Percentiles rank a stretch among this genome's conserved stretches.
These are phyloP conservation scores for Myripristis murdjan DNA, from an alignment of 2,797 vertebrate species.

Conservation along the genomic window DNA sequence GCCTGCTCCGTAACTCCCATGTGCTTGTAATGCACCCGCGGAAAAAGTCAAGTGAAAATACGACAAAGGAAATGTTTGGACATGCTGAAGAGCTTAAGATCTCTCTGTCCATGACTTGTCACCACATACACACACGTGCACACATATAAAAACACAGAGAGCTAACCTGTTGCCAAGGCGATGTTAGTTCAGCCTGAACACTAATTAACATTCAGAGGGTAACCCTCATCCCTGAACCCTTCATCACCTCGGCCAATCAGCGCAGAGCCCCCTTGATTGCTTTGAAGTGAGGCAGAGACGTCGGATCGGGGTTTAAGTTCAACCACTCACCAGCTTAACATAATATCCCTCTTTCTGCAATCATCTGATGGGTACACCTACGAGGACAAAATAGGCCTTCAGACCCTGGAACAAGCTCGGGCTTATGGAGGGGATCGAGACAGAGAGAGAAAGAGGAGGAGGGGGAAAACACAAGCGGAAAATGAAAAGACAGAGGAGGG, in stretches of 20 bases:
- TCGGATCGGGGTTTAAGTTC: conserved; percentile 74
- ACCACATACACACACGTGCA: conserved; percentile 17
- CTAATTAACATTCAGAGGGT: conserved; percentile 73
- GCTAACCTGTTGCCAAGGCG: conserved; percentile 53
- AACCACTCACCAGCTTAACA: conserved; percentile 79
- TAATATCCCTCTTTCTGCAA: conserved; percentile 78
- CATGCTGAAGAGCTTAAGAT: conserved; percentile 46
- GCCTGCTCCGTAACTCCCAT: conserved; percentile 1
- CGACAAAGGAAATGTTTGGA: conserved; percentile 46
- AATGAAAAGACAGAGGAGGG: conserved; percentile 5
- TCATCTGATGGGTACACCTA: conserved; percentile 83
- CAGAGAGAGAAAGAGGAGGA: conserved; percentile 1
- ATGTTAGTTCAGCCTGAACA: conserved; percentile 58
- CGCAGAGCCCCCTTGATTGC: conserved; percentile 67
- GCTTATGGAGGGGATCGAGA: conserved; percentile 16
- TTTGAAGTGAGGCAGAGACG: conserved; percentile 84
- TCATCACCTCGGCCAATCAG: conserved; percentile 72
- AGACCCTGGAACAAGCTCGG: conserved; percentile 68
- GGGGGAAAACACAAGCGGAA: conserved; percentile 39
- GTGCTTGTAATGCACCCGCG: conserved; percentile 32
- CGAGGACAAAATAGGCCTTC: conserved; percentile 75
- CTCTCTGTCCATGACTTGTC: conserved; percentile 1
- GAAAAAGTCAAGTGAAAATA: conserved; percentile 24
- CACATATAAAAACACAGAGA: conserved; percentile 19
- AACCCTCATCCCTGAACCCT: conserved; percentile 60